Evolutionary conservation across 2,797 vertebrate species (phyloP).

Genomic region (Tarsius wallacei): DNA sequence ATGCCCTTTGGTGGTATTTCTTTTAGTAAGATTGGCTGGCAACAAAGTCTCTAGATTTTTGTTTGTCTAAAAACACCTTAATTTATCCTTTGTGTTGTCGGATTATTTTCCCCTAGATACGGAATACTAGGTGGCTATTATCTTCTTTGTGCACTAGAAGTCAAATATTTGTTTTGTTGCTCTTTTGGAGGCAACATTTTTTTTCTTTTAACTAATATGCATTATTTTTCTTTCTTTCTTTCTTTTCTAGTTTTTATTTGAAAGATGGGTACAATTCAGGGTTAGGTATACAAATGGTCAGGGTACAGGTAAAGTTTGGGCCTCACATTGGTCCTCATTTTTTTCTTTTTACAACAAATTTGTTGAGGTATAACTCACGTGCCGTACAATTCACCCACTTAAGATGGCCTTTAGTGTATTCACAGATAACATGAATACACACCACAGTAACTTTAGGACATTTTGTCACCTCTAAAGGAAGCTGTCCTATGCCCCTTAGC

Average conservation of each 20-base stretch:
- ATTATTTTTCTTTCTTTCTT: too few relatives aligned
- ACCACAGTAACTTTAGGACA: neutral
- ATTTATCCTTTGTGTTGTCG: neutral
- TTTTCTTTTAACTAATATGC: neutral
- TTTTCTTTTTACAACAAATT: neutral
- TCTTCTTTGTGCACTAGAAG: neutral
- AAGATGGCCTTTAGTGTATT: too few relatives aligned
- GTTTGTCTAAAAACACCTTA: neutral
- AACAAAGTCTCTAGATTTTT: neutral
- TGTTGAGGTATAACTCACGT: neutral
- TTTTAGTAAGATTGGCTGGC: neutral
- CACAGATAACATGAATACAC: fast-evolving
- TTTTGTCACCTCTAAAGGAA: neutral
- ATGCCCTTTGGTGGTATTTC: neutral
- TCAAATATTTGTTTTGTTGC: neutral
- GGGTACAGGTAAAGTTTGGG: too few relatives aligned
- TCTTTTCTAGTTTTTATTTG: too few relatives aligned
- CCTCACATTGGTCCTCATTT: too few relatives aligned
- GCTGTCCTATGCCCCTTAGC: neutral
- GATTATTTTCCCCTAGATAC: neutral
- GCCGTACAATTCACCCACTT: fast-evolving
- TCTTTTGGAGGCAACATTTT: neutral
- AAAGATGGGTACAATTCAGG: too few relatives aligned
- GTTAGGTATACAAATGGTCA: too few relatives aligned
- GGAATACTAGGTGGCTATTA: neutral